Percentiles rank a stretch among this genome's conserved stretches.
Conservation (phyloP, 2,797 vertebrate genomes). For the Syncerus caffer region DNA sequence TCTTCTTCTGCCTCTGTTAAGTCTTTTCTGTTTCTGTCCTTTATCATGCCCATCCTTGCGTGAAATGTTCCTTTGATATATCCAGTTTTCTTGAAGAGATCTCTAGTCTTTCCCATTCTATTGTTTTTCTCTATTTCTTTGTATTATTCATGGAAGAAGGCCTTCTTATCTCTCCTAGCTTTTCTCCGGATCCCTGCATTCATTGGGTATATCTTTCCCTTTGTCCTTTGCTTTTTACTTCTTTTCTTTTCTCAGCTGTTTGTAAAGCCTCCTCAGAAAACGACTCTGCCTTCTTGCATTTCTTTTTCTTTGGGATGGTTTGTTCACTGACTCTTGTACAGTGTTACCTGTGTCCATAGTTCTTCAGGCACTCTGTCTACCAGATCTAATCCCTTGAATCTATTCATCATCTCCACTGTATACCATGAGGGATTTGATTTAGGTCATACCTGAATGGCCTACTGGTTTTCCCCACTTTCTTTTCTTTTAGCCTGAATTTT, state of each 20-base stretch:
- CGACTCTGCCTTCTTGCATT: background rate
- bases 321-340: background rate
- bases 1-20: background rate
- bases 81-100: background rate
- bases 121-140: background rate
- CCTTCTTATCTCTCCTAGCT: background rate
- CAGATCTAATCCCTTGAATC: background rate
- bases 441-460: background rate
- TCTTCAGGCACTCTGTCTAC: background rate
- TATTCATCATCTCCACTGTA: background rate
- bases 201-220: background rate
- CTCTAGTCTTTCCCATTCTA: background rate
- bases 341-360: background rate
- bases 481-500: background rate
- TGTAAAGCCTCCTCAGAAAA: background rate
- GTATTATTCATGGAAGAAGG: background rate
- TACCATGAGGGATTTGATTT: background rate
- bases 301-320: background rate
- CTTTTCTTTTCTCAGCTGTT: background rate
- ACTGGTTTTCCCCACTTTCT: background rate
- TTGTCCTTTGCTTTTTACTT: background rate
- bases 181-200: background rate
- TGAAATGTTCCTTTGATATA: background rate
- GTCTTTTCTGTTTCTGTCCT: background rate
- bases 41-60: background rate